Conservation (phyloP, 1,140 invertebrate species). For the Leptoteleia sp. region DNA sequence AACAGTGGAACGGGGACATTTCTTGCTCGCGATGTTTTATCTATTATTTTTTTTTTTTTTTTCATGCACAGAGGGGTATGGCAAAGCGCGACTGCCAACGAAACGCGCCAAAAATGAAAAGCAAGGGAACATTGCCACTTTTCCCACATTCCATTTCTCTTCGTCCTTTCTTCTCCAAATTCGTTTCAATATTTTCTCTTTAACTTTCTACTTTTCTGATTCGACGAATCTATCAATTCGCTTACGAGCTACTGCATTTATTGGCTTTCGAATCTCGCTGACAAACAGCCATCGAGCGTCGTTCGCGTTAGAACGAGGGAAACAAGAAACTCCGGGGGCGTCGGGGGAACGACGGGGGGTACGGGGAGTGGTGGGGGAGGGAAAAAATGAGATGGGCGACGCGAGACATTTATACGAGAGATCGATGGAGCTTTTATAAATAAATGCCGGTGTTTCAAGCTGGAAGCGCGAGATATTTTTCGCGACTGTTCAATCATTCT, state of each 20-base stretch:
- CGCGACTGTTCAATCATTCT: constrained; percentile 21
- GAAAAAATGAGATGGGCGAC: background rate
- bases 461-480: constrained; percentile 13
- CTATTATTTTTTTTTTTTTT: no score
- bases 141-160: background rate
- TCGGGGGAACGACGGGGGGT: background rate
- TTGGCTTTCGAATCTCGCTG: constrained; percentile 45
- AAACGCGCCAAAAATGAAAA: constrained; percentile 1
- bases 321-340: background rate
- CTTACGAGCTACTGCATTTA: constrained; percentile 55
- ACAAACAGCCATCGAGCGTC: constrained; percentile 22
- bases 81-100: no score
- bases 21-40: constrained; percentile 14
- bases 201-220: constrained; percentile 55
- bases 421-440: constrained; percentile 51
- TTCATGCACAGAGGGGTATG: constrained; percentile 15
- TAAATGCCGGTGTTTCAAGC: constrained; percentile 15
- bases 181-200: constrained; percentile 60
- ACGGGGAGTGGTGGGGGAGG: background rate
- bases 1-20: constrained; percentile 26
- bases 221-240: constrained; percentile 63
- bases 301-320: background rate
- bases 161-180: background rate
- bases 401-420: constrained; percentile 1
- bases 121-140: constrained; percentile 27